A percentile compares a stretch with the other conserved stretches of the same genome.
Evolutionary conservation across 92 coral and sea anemone species (phyloP).

Genomic region (Zoanthus sociatus): DNA sequence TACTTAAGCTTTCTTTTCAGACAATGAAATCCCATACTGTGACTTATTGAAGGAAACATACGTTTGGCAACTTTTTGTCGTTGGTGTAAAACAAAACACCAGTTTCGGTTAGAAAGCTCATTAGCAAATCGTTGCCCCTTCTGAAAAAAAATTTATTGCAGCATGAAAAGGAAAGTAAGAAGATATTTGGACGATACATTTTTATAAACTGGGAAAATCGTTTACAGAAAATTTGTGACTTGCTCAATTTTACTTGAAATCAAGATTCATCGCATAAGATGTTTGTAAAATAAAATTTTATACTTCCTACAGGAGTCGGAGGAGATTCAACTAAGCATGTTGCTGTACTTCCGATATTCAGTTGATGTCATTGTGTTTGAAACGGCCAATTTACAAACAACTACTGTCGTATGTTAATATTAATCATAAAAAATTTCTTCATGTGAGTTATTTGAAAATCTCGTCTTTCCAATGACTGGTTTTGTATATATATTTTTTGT

Average conservation of each 20-base stretch:
- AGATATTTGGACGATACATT: not conserved
- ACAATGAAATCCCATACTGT: not conserved
- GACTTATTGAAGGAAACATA: not conserved
- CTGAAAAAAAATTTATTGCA: not conserved
- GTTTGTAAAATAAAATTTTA: not conserved
- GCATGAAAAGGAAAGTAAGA: not conserved
- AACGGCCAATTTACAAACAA: not conserved
- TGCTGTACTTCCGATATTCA: slow-evolving; percentile 15
- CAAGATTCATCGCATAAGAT: not conserved
- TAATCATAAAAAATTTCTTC: not conserved
- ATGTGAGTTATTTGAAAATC: not conserved
- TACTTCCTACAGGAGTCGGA: not conserved
- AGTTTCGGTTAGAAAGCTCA: not conserved
- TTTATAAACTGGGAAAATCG: not conserved
- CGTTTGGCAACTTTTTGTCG: not conserved
- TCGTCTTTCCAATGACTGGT: not conserved
- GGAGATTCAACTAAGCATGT: not conserved
- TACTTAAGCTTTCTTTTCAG: not conserved
- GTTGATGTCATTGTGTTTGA: not conserved
- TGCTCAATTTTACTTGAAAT: not conserved
- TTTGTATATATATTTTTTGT: not conserved
- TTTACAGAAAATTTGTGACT: not conserved
- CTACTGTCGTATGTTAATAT: not conserved
- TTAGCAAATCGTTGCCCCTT: not conserved
- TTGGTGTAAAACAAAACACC: slow-evolving; percentile 1